These are phyloP conservation scores for Leucopternis melanops DNA, from an alignment of 2,113 vertebrate species.

Conservation along the genomic window DNA sequence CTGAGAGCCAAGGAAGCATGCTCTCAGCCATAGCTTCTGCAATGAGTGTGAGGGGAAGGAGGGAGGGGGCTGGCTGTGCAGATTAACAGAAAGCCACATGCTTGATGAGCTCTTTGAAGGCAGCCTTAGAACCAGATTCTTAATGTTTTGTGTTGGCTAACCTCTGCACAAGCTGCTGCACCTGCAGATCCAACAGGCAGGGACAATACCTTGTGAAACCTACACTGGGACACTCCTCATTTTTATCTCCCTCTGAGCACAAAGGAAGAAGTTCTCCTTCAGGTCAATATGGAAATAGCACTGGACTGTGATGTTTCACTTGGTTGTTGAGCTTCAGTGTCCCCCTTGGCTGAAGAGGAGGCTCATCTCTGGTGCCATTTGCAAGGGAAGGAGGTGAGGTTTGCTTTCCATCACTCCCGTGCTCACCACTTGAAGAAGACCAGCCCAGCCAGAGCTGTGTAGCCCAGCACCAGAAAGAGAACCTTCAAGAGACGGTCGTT, in stretches of 20 bases:
- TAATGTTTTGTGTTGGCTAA: accelerated
- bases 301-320: accelerated
- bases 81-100: neutral
- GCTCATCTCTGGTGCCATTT: neutral
- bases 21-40: neutral
- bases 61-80: neutral
- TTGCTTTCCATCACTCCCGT: accelerated
- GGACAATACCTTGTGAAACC: neutral
- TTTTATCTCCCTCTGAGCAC: neutral
- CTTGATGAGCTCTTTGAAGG: neutral
- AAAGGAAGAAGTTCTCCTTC: neutral
- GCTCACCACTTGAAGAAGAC: constrained; percentile 85
- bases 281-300: accelerated
- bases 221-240: neutral
- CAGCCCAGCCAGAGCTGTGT: constrained; percentile 76
- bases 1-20: neutral
- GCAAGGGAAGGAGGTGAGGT: neutral
- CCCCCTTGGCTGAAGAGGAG: neutral
- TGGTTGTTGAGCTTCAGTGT: accelerated
- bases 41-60: neutral
- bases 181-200: neutral
- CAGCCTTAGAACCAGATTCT: neutral
- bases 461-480: constrained; percentile 87
- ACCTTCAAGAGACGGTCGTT: constrained; percentile 85
- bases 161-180: neutral